Conservation (phyloP, 2,113 vertebrate species). For the Machaerirhynchus nigripectus region DNA sequence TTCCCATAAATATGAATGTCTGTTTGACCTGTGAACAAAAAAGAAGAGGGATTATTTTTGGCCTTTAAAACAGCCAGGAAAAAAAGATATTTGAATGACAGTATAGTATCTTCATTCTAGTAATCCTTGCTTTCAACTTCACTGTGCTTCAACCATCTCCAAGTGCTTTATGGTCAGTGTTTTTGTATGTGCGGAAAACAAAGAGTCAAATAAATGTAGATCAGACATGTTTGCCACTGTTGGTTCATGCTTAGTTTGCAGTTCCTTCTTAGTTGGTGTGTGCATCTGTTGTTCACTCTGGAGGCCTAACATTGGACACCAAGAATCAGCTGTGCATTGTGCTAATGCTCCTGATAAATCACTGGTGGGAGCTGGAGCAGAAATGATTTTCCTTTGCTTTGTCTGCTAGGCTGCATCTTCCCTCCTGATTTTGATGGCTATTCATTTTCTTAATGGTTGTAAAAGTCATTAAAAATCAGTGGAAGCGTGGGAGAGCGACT, state of each 20-base stretch:
- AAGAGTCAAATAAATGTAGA: neutral
- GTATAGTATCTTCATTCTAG: neutral
- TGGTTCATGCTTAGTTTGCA: neutral
- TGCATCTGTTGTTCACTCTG: neutral
- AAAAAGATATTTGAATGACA: neutral
- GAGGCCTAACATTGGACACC: neutral
- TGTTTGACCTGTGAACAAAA: neutral
- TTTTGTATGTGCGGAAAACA: neutral
- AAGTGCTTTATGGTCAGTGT: neutral
- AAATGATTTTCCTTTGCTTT: neutral
- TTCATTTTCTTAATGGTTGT: neutral
- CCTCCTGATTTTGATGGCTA: neutral
- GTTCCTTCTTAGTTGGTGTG: neutral
- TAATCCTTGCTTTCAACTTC: neutral
- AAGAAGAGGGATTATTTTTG: neutral
- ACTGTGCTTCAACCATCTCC: neutral
- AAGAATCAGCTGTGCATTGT: neutral
- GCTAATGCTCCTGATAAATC: neutral
- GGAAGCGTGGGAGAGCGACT: slow-evolving; percentile 10
- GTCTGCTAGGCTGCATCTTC: neutral
- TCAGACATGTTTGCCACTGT: neutral
- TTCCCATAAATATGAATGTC: neutral
- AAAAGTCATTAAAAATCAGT: neutral
- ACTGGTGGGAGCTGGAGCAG: neutral
- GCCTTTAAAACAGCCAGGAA: neutral